Base-by-base conservation (phyloP, 2,113 vertebrate genomes). In the Willisornis vidua region DNA sequence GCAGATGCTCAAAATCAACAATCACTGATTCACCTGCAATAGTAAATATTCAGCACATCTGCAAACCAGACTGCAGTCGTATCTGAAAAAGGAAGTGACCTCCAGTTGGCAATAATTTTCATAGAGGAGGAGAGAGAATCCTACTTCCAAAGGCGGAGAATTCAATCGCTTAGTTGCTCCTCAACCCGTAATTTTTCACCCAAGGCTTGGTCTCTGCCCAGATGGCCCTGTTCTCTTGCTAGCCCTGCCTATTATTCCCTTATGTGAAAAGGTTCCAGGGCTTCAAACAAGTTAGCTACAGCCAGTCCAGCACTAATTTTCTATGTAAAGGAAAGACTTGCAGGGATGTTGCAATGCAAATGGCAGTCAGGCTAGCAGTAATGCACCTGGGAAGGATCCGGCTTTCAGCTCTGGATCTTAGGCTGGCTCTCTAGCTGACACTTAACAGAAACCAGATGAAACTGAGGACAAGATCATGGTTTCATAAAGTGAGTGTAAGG, bases 131-230 rank as follows among this genome's bases (percentile, higher is more conserved):
- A 67, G 11, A 58, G 31, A 81, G 46, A 74, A 61, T 48, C 10
- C 20, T 1, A 0, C 9, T 85, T 37, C 37, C 17, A 49, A 29
- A 33, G n/a, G 18, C 31, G 70, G 20, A 54, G 31, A 57, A 62
- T 62, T 89, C 6, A 45, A 45, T 43, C 68, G 43, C n/a, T 82
- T 76, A 35, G n/a, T 67, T 88, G 85, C 29, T 77, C 9, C 28
- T 54, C 15, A n/a, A 37, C 7, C 31, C 0, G 0, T 3, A 1
- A 24, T 37, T 84, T 20, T 8, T 68, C 57, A 12, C 31, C 20
- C 58, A 79, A 68, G 43, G 18, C 28, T 79, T 29, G 9, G 14
- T 7, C 20, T 35, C 7, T 2, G 1, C 41, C 24, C 49, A 72
- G 16, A 68, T 25, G n/a, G 14, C 48, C 62, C 31, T 65, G 8